Conservation (phyloP, 2,113 vertebrate species). For the Abramis brama region DNA sequence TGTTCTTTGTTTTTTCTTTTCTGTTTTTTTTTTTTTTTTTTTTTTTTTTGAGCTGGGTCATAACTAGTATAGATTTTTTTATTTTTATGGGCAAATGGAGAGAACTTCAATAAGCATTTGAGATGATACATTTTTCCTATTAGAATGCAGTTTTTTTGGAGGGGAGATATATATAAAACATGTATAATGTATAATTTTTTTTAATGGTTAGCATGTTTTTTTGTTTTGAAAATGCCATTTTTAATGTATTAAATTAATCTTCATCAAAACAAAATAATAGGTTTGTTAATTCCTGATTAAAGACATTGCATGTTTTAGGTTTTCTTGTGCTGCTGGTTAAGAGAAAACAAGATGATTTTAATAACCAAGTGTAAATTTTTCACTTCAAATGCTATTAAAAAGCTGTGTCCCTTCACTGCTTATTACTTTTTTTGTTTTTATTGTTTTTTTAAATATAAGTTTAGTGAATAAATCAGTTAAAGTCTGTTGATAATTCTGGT, state of each 20-base stretch:
- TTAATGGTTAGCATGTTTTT: constrained; percentile 69
- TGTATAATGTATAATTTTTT: constrained; percentile 58
- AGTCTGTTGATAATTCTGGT: neutral
- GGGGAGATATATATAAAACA: constrained; percentile 73
- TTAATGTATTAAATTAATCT: constrained; percentile 65
- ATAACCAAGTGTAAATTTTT: constrained; percentile 78
- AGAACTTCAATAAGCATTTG: constrained; percentile 66
- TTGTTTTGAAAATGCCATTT: constrained; percentile 64
- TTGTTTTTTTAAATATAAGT: neutral
- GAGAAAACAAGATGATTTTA: constrained; percentile 75
- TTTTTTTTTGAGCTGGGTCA: constrained; percentile 7
- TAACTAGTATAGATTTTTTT: constrained; percentile 51
- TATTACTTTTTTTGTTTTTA: neutral
- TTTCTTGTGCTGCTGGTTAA: constrained; percentile 75
- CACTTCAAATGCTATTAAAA: constrained; percentile 81
- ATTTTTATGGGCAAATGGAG: constrained; percentile 9
- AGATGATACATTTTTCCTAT: constrained; percentile 70
- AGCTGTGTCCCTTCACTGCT: constrained; percentile 69
- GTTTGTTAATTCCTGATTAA: constrained; percentile 71
- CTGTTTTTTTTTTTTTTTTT: constrained; percentile 10
- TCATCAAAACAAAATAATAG: constrained; percentile 63
- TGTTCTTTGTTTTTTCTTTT: constrained; percentile 46
- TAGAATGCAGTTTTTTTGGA: constrained; percentile 65
- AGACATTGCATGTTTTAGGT: constrained; percentile 77
- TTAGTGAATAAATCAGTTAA: neutral